Base-by-base conservation (phyloP, 2,113 vertebrate genomes). In the Atherinomorus stipes region DNA sequence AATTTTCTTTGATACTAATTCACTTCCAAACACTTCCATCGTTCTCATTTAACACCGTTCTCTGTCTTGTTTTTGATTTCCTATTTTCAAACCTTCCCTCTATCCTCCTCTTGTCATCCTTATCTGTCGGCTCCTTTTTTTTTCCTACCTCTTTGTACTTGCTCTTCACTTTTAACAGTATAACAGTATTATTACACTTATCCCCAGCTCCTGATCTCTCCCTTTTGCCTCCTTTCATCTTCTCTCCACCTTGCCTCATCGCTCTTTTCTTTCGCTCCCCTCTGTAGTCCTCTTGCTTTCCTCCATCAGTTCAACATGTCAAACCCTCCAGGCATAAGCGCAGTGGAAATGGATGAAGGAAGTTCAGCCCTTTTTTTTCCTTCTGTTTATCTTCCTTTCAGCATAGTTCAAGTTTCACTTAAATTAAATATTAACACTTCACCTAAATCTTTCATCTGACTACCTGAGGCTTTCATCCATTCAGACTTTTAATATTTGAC, bases 361-460 rank as follows among this genome's bases (percentile, higher is more conserved):
- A 71, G 56, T 75, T 83, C 31, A 44, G 40, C 60, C 67, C 0
- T 37, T 72, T 76, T 62, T 52, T 45, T 53, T 54, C n/a, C n/a
- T n/a, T 73, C 71, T 85, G 74, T 89, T 90, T 85, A 88, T 90
- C 76, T 78, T 80, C 80, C 64, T 71, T 57, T 76, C 62, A 66
- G 58, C 51, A 25, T 54, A 67, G 77, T 84, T 58, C 63, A 58
- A 61, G 64, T 78, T 83, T 66, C 15, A 75, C 38, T 74, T 69
- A 49, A 85, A 91, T 87, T 75, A 86, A 87, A 81, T 42, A 84
- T 76, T 49, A 88, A 76, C 73, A 64, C 84, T 81, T 85, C 68
- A 75, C 76, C 85, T 86, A 76, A 89, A 84, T 81, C 60, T 87
- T 85, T 81, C 84, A 83, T 85, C 40, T 37, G 54, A 57, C 56